Percentiles rank a stretch among this genome's conserved stretches.
These are phyloP conservation scores for Sarcophilus harrisii DNA, from an alignment of 2,797 vertebrate species.

Conservation along the genomic window DNA sequence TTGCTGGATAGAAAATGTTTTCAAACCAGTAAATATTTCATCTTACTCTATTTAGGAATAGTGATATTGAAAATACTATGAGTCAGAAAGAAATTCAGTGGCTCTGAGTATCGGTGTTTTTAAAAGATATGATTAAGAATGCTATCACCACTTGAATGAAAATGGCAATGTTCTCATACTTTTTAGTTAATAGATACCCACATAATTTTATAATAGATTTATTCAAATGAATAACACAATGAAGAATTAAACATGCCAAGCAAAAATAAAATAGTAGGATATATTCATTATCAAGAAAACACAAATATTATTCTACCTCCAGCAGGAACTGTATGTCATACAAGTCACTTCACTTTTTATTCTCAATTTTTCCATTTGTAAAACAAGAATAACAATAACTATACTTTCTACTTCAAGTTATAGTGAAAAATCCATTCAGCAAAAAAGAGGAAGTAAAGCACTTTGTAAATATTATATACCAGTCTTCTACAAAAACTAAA, in stretches of 20 bases:
- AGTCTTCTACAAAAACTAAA: neutral
- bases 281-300: neutral
- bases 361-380: neutral
- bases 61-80: neutral
- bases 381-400: neutral
- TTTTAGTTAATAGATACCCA: neutral
- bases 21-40: conserved; percentile 1
- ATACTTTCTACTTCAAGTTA: neutral
- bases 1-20: neutral
- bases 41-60: neutral
- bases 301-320: neutral
- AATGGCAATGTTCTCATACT: neutral
- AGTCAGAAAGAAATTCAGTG: conserved; percentile 12
- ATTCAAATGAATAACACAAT: neutral
- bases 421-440: neutral
- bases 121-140: neutral
- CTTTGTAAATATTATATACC: neutral
- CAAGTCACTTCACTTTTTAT: neutral
- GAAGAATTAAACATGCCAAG: neutral
- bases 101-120: neutral
- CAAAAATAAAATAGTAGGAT: neutral
- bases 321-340: neutral
- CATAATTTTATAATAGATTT: too few species aligned
- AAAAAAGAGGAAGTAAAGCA: neutral
- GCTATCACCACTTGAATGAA: neutral